These are phyloP conservation scores for Anarhynchus alexandrinus DNA, from an alignment of 2,113 vertebrate species.

Conservation along the genomic window DNA sequence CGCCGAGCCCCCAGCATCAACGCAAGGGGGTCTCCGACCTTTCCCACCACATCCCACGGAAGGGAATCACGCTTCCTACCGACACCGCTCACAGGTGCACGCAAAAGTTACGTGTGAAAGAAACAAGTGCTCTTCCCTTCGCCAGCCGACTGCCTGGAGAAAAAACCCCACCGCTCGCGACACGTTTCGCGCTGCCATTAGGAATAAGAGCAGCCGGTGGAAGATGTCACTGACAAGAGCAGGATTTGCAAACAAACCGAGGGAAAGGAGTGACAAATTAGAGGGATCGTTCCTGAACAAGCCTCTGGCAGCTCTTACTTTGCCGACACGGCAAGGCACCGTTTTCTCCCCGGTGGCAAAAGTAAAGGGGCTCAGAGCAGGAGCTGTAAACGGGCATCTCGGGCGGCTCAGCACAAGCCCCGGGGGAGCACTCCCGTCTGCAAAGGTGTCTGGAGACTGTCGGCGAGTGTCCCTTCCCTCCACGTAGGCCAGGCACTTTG, in stretches of 20 bases:
- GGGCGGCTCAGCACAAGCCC: neutral
- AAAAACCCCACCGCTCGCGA: neutral
- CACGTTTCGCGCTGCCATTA: neutral
- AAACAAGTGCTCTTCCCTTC: neutral
- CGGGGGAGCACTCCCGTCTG: neutral
- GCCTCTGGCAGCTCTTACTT: neutral
- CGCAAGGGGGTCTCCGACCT: neutral
- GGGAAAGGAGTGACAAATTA: neutral
- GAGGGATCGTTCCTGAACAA: neutral
- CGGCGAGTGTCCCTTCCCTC: neutral
- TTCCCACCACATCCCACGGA: neutral
- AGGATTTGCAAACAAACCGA: neutral
- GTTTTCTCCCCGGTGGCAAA: neutral
- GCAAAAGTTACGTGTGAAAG: neutral
- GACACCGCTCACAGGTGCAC: neutral
- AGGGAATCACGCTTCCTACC: neutral
- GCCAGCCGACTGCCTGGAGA: neutral
- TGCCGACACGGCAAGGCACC: neutral
- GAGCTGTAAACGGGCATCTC: neutral
- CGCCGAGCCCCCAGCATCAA: neutral
- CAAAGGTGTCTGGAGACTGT: neutral
- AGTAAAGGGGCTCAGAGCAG: neutral
- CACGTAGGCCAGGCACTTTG: neutral
- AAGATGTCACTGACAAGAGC: neutral
- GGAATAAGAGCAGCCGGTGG: neutral